These are phyloP conservation scores for Tragulus kanchil DNA, from an alignment of 2,113 vertebrate genomes.

Conservation along the genomic window DNA sequence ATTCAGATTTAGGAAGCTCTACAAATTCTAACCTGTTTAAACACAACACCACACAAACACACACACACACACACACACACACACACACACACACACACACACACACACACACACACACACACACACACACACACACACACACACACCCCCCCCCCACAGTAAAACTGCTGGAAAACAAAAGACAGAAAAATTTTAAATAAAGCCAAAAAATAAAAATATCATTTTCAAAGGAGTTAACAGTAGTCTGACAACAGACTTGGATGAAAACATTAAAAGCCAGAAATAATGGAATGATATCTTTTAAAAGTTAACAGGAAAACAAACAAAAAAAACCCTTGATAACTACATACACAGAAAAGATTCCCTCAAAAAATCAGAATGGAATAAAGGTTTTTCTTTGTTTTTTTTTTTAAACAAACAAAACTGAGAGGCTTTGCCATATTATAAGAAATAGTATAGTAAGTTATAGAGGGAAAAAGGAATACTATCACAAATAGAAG, in stretches of 20 bases:
- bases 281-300: background rate
- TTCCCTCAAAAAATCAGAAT: background rate
- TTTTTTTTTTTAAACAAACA: background rate
- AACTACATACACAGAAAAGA: background rate
- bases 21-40: background rate
- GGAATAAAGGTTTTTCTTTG: background rate
- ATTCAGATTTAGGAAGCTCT: slow-evolving; percentile 13
- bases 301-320: background rate
- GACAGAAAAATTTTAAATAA: background rate
- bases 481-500: background rate
- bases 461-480: background rate
- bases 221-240: slow-evolving; percentile 8
- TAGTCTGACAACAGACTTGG: background rate
- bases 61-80: too few species aligned
- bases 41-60: background rate
- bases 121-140: background rate
- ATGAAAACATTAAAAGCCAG: background rate
- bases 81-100: background rate
- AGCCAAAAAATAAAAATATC: background rate
- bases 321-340: background rate
- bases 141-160: background rate
- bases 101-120: background rate
- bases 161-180: slow-evolving; percentile 22
- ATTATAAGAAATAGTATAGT: background rate
- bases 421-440: background rate